These are phyloP conservation scores for Bombus terrestris DNA, from an alignment of 1,140 invertebrate species.

Conservation along the genomic window DNA sequence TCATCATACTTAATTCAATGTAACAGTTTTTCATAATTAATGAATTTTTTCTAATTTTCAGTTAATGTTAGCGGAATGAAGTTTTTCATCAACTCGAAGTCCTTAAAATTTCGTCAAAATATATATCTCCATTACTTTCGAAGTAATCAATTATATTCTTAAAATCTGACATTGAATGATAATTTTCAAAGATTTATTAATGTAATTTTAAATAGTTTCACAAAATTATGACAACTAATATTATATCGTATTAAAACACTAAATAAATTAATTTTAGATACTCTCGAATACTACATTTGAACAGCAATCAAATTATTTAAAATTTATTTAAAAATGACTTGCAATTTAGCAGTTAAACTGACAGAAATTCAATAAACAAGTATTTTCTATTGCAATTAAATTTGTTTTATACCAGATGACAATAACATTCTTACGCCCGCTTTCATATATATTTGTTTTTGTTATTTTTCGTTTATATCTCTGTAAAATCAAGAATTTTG, in stretches of 20 bases:
- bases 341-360: not conserved
- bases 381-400: not conserved
- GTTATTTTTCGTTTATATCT: not conserved
- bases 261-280: not conserved
- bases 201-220: not conserved
- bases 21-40: not conserved
- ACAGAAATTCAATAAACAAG: not conserved
- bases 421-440: not conserved
- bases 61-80: not conserved
- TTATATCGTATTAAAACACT: not conserved
- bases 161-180: not conserved
- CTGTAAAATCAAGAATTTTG: not conserved
- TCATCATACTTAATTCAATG: not conserved
- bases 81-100: not conserved
- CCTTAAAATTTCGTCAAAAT: not conserved
- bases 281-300: not conserved
- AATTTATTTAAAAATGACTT: not conserved
- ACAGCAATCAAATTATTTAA: no score
- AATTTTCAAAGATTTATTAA: not conserved
- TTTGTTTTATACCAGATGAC: not conserved
- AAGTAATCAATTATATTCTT: not conserved
- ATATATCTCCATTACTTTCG: not conserved
- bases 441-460: not conserved
- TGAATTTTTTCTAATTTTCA: not conserved
- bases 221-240: not conserved